phyloP scores from a whole-genome alignment of 2,888 invertebrate species.

The Andrena dorsata region DNA sequence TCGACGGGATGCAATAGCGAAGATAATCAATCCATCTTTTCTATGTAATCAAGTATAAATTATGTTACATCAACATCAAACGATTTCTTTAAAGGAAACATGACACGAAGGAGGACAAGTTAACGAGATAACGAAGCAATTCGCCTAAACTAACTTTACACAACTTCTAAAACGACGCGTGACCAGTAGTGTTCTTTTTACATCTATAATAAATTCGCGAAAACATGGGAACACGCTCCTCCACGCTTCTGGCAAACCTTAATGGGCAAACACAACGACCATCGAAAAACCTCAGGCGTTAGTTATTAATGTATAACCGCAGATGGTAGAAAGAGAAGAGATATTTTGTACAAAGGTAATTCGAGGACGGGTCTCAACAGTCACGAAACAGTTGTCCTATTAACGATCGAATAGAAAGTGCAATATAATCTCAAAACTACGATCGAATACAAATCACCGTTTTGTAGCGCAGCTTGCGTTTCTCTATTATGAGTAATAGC shows the following conservation, averaged over 20 bases:
- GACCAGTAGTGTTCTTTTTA: conserved; percentile 28
- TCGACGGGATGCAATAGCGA: conserved; percentile 15
- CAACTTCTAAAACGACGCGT: conserved; percentile 38
- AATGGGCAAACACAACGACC: conserved; percentile 29
- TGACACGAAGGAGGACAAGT: conserved; percentile 45
- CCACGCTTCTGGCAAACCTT: conserved; percentile 25
- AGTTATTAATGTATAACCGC: conserved; percentile 7
- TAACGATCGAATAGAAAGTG: conserved; percentile 27
- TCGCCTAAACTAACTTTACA: conserved; percentile 51
- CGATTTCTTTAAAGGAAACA: conserved; percentile 53
- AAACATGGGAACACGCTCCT: conserved; percentile 26
- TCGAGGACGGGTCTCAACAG: conserved; percentile 53
- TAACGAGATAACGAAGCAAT: conserved; percentile 46
- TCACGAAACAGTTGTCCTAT: conserved; percentile 45
- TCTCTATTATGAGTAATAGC: conserved; percentile 34
- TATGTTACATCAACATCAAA: conserved; percentile 59
- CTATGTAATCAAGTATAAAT: conserved; percentile 35
- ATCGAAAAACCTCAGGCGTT: conserved; percentile 7
- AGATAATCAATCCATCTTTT: conserved; percentile 29
- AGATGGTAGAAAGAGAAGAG: conserved; percentile 19
- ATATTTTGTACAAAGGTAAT: conserved; percentile 42
- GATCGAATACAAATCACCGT: conserved; percentile 43
- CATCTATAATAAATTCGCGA: conserved; percentile 27
- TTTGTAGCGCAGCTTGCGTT: conserved; percentile 25
- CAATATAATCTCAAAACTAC: conserved; percentile 32